phyloP scores from a whole-genome alignment of 92 coral and sea anemone genomes.

The Epizoanthus fatuus region DNA sequence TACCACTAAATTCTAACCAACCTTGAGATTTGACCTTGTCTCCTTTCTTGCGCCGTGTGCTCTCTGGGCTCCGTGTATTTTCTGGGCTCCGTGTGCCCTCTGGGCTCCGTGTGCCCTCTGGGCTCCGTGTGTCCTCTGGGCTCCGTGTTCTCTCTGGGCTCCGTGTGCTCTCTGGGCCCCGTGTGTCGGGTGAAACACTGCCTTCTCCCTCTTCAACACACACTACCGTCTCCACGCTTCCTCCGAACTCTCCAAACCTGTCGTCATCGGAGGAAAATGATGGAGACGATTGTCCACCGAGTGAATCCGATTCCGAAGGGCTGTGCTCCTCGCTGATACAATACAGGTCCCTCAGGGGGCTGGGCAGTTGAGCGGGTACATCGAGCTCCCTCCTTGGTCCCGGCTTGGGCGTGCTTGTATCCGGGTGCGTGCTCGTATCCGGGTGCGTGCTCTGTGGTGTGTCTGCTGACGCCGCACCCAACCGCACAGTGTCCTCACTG shows the following conservation, averaged over 20 bases:
- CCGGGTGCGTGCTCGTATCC: background rate
- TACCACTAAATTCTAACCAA: too few species aligned
- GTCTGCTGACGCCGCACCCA: background rate
- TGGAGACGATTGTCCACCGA: constrained; percentile 29
- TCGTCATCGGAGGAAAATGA: constrained; percentile 41
- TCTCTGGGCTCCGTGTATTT: constrained; percentile 1
- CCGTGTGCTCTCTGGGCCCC: constrained; percentile 1
- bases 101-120: background rate
- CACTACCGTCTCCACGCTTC: constrained; percentile 41
- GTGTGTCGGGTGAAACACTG: background rate
- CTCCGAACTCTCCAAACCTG: constrained; percentile 33
- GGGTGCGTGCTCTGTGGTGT: background rate
- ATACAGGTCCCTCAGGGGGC: constrained; percentile 27
- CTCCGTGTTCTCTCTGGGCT: background rate
- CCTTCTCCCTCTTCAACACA: background rate
- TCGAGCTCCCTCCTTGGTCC: background rate
- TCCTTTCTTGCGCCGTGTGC: background rate
- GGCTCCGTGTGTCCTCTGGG: constrained; percentile 12
- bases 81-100: background rate
- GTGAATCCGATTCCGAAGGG: constrained; percentile 26
- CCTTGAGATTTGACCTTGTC: background rate
- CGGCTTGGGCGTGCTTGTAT: background rate
- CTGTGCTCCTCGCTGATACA: constrained; percentile 38
- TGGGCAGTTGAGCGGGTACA: background rate
- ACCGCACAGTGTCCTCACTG: background rate